phyloP scores from a whole-genome alignment of 2,113 vertebrate genomes.

The Oryzias woworae region DNA sequence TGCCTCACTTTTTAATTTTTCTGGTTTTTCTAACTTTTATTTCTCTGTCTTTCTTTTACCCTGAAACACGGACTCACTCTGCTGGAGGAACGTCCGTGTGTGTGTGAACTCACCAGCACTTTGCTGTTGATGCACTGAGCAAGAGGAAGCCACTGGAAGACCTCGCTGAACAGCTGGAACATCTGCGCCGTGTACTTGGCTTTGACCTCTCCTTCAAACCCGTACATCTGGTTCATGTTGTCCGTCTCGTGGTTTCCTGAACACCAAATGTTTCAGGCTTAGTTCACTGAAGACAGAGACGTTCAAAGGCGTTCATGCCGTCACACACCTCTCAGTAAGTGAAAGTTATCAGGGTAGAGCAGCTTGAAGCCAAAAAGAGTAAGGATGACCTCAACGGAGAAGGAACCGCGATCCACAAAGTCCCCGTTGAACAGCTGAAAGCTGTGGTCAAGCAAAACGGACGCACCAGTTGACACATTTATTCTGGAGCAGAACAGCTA shows the following conservation, averaged over 20 bases:
- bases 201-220: conserved; percentile 94
- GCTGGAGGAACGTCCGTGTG: too few species aligned
- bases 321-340: conserved; percentile 84
- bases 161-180: conserved; percentile 95
- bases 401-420: conserved; percentile 93
- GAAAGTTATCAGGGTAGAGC: conserved; percentile 88
- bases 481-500: neutral
- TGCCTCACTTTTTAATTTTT: too few species aligned
- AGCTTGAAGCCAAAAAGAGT: conserved; percentile 95
- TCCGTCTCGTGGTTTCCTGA: conserved; percentile 96
- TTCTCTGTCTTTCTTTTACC: too few species aligned
- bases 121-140: conserved; percentile 91
- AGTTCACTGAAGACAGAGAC: neutral
- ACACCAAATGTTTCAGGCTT: neutral
- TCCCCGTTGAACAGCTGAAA: conserved; percentile 92
- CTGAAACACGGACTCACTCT: neutral
- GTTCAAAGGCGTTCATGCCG: neutral
- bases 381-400: conserved; percentile 92
- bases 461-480: conserved; percentile 2
- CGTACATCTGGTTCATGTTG: conserved; percentile 99
- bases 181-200: conserved; percentile 96
- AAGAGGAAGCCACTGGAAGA: conserved; percentile 94
- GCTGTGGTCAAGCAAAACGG: conserved; percentile 54
- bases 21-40: too few species aligned
- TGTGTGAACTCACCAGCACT: conserved; percentile 83